Conservation (phyloP, 2,888 invertebrate species). For the Caenorhabditis uteleia region DNA sequence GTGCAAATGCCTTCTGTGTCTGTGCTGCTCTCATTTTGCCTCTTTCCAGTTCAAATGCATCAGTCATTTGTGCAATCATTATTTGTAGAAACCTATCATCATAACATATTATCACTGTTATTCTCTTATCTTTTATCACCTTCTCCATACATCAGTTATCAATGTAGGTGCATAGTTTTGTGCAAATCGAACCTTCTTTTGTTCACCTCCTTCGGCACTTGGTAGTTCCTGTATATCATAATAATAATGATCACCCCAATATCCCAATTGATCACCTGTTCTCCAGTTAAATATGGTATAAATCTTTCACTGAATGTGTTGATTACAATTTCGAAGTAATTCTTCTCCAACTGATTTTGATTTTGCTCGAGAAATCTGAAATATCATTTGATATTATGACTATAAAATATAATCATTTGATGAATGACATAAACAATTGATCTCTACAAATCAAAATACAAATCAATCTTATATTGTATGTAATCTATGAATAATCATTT, state of each 20-base stretch:
- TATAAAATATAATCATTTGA: too few species aligned
- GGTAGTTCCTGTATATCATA: slow-evolving; percentile 42
- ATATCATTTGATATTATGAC: background rate
- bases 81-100: slow-evolving; percentile 56
- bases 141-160: slow-evolving; percentile 62
- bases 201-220: slow-evolving; percentile 40
- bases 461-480: too few species aligned
- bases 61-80: slow-evolving; percentile 61
- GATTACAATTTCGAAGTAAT: slow-evolving; percentile 65
- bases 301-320: slow-evolving; percentile 60
- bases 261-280: slow-evolving; percentile 47
- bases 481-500: too few species aligned
- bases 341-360: slow-evolving; percentile 66
- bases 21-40: slow-evolving; percentile 60
- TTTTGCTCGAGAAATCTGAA: slow-evolving; percentile 64
- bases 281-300: slow-evolving; percentile 65
- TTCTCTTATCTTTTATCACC: too few species aligned
- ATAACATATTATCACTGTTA: background rate
- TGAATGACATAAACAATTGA: too few species aligned
- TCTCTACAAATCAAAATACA: too few species aligned
- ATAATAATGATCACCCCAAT: background rate
- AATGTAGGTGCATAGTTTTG: slow-evolving; percentile 57
- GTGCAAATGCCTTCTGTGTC: slow-evolving; percentile 65
- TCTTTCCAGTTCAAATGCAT: slow-evolving; percentile 66
- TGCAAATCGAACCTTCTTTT: slow-evolving; percentile 63